Base-by-base conservation (phyloP, 2,888 invertebrate genomes). In the Drosophila mettleri region DNA sequence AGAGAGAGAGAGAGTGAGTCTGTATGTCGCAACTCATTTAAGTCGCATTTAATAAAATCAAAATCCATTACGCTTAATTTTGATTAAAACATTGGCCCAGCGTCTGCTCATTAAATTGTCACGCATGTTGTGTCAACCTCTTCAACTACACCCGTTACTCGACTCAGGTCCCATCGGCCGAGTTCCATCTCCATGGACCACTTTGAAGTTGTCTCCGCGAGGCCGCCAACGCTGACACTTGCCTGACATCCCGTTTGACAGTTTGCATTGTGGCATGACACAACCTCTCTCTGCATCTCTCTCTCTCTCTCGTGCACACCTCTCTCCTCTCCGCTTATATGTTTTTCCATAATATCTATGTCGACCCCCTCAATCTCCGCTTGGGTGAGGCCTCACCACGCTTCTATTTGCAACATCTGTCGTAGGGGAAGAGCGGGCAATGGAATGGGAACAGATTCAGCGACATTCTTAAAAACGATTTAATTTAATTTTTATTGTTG, bases 21-120 rank as follows among this genome's bases (percentile, higher is more conserved):
- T n/a, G 29, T 71, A 43, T 59, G 70, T 71, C 74, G 78, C 86
- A 76, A 86, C 52, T 86, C 85, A 88, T 84, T 86, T 86, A 86
- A 86, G 87, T 86, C 86, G 79, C 86, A 88, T 88, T 88, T 86
- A 86, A 86, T 86, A 84, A 86, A 86, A 86, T 87, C 82, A 85
- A 84, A 88, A 86, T 85, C 79, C 88, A 88, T 86, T 88, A 81
- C 73, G 79, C 77, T 68, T 72, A 86, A 84, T 86, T 86, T 86
- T 86, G 88, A 86, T 88, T 86, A 86, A 88, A 88, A 88, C 84
- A 84, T 88, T 80, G 84, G 69, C 58, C 67, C 70, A 61, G 64
- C 53, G 78, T 57, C 63, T 88, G 85, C 91, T 90, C 90, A 90
- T 90, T 90, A 91, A 90, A 90, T 90, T 90, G 91, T 90, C 90